Base-by-base conservation (phyloP, 2,888 invertebrate genomes). In the Entomobrya multifasciata region DNA sequence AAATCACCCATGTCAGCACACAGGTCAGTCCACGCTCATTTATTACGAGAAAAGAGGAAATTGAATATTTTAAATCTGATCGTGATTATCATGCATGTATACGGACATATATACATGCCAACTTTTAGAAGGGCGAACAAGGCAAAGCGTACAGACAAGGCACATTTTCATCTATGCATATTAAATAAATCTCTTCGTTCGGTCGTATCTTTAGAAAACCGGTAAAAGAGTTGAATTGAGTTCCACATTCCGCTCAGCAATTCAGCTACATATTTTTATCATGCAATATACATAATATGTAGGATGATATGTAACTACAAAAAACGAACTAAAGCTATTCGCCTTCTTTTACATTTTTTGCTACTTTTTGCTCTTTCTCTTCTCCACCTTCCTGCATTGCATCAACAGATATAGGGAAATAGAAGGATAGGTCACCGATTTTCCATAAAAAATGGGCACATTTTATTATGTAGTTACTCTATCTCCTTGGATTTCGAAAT, bases 1-100 rank as follows among this genome's bases (percentile, higher is more conserved):
- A 96, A 93, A 94, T 97, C 90, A 96, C 96, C 82, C 89, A 89
- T 88, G 91, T 90, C 79, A 89, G 85, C 88, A 90, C 91, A 84
- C 90, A 91, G 90, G 91, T 91, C 88, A 90, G 88, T 90, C 65
- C 52, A 36, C 1, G 17, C 83, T 87, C 88, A 78, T 89, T 88
- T 88, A 83, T 89, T 88, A 89, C 77, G 36, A 5, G 74, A 27
- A 41, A 47, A 67, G 13, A 81, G 86, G 86, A 88, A 88, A 88
- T 87, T 88, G 86, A 88, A 88, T 87, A 87, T 87, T 84, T 87
- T 84, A 78, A 84, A 88, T 88, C 85, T 74, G 82, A 88, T 88
- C 86, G 84, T 86, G 78, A 77, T 82, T 79, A 65, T 70, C 81
- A 77, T 81, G 17, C 81, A 30, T 76, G 81, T 70, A 30, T 30